Evolutionary conservation across 2,797 vertebrate genomes (phyloP).

Genomic region (Huso huso): DNA sequence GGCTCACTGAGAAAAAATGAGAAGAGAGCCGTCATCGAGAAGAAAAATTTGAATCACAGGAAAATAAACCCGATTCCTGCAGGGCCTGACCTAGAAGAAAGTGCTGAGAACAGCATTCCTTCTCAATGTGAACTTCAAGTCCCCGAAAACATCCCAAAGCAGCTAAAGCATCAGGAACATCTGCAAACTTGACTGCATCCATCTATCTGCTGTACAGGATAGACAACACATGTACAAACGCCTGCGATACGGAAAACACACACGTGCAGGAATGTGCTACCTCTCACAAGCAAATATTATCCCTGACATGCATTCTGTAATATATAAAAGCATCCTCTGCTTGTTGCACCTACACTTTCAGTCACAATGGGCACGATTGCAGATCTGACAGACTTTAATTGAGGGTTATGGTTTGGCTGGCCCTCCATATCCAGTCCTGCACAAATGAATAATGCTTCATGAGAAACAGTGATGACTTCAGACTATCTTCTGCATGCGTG

Average conservation of each 20-base stretch:
- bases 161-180: not conserved
- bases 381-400: too few species aligned
- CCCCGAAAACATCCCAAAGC: slow-evolving; percentile 10
- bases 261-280: not conserved
- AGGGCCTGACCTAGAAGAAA: slow-evolving; percentile 27
- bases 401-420: too few species aligned
- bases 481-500: too few species aligned
- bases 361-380: too few species aligned
- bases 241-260: not conserved
- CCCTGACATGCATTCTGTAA: too few species aligned
- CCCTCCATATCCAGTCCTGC: too few species aligned
- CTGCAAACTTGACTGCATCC: not conserved
- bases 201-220: not conserved
- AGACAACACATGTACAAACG: not conserved
- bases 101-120: slow-evolving; percentile 30
- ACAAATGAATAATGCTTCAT: too few species aligned
- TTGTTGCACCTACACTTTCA: too few species aligned
- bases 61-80: slow-evolving; percentile 20
- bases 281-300: too few species aligned
- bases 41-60: slow-evolving; percentile 18
- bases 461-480: too few species aligned
- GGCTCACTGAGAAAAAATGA: slow-evolving; percentile 16
- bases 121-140: slow-evolving; percentile 12
- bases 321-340: too few species aligned
- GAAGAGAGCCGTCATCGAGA: slow-evolving; percentile 13